Conservation (phyloP, 2,888 invertebrate genomes). For the Dermolepida albohirtum region DNA sequence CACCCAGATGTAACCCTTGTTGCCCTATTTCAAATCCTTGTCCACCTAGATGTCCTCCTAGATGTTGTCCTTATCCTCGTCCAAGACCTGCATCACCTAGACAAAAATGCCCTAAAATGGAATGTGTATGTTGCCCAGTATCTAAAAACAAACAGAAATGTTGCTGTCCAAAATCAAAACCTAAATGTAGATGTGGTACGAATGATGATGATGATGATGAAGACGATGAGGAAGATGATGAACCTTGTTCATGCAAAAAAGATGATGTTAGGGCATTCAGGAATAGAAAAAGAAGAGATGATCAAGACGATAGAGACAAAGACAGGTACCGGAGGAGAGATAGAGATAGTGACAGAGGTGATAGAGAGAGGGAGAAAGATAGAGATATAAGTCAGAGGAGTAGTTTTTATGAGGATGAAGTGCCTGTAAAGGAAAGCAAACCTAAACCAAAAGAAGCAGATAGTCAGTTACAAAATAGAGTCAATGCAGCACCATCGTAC, state of each 20-base stretch:
- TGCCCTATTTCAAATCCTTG: constrained; percentile 48
- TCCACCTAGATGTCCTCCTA: constrained; percentile 43
- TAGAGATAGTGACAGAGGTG: neutral
- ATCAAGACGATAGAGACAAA: constrained; percentile 10
- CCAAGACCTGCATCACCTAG: constrained; percentile 29
- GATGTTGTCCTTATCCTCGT: constrained; percentile 35
- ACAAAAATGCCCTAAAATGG: constrained; percentile 17
- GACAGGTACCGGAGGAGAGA: constrained; percentile 8
- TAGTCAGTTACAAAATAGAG: neutral
- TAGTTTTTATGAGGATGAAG: constrained; percentile 37
- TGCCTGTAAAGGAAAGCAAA: constrained; percentile 42
- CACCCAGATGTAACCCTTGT: constrained; percentile 49
- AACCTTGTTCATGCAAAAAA: constrained; percentile 25
- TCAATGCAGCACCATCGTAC: constrained; percentile 12
- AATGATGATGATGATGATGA: constrained; percentile 22
- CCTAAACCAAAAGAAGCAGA: constrained; percentile 3
- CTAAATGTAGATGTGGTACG: constrained; percentile 6
- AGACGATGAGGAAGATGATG: constrained; percentile 24
- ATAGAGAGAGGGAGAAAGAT: neutral
- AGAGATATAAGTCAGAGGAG: constrained; percentile 15
- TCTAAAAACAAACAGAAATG: neutral
- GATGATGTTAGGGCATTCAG: neutral
- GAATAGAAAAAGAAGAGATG: constrained; percentile 16
- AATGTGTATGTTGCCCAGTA: constrained; percentile 25
- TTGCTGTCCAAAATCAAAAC: constrained; percentile 18